These are phyloP conservation scores for Dolichomitus sp. DNA, from an alignment of 2,888 invertebrate genomes.

Conservation along the genomic window DNA sequence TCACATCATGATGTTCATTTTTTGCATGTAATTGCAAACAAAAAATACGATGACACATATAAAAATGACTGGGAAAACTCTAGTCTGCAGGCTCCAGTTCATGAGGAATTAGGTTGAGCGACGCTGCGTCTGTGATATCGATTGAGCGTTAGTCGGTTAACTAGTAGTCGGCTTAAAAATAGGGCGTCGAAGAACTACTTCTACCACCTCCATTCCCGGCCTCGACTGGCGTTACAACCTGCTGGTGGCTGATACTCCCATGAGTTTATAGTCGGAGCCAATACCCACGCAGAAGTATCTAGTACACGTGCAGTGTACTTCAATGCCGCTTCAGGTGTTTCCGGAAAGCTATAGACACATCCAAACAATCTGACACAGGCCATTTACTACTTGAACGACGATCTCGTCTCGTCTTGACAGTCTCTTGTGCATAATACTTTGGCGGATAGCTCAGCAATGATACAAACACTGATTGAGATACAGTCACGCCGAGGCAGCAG, in stretches of 20 bases:
- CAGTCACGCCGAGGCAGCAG: background rate
- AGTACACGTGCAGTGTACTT: background rate
- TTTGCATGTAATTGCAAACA: background rate
- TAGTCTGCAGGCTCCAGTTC: slow-evolving; percentile 1
- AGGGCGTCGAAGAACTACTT: slow-evolving; percentile 71
- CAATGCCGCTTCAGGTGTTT: slow-evolving; percentile 15
- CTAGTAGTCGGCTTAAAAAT: slow-evolving; percentile 81
- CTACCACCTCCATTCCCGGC: slow-evolving; percentile 51
- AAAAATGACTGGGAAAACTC: slow-evolving; percentile 7
- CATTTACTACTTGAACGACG: slow-evolving; percentile 4
- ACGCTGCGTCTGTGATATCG: slow-evolving; percentile 78
- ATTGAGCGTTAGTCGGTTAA: slow-evolving; percentile 81
- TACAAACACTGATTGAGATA: background rate
- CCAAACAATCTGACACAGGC: slow-evolving; percentile 9
- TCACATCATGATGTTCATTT: too few relatives aligned
- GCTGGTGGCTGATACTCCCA: slow-evolving; percentile 53
- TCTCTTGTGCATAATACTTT: slow-evolving; percentile 1
- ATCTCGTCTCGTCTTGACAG: slow-evolving; percentile 30
- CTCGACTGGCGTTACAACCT: slow-evolving; percentile 58
- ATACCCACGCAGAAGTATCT: background rate
- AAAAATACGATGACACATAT: background rate
- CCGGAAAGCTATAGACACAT: background rate
- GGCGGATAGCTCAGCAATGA: background rate
- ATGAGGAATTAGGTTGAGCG: slow-evolving; percentile 71
- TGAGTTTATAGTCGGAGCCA: slow-evolving; percentile 22